phyloP scores from a whole-genome alignment of 2,797 vertebrate genomes.

The Fistularia tabacaria region DNA sequence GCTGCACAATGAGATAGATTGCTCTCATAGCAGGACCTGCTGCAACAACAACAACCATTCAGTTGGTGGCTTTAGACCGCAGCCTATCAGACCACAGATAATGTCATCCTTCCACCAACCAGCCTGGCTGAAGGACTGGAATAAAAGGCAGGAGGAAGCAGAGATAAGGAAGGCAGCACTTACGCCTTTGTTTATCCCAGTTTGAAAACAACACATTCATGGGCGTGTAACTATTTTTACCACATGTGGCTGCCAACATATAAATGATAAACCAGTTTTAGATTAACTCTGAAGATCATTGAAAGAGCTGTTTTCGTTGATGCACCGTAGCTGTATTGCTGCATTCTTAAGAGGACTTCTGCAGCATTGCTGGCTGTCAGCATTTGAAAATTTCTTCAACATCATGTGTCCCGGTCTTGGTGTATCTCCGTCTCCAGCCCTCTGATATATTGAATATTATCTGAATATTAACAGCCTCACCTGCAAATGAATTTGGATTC shows the following conservation, averaged over 20 bases:
- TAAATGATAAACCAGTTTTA: no score
- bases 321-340: no score
- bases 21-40: conserved; percentile 40
- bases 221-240: conserved; percentile 34
- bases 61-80: conserved; percentile 53
- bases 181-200: conserved; percentile 65
- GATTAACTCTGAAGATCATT: background rate
- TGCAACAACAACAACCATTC: conserved; percentile 62
- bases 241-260: conserved; percentile 33
- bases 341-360: no score
- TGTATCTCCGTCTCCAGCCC: no score
- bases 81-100: conserved; percentile 64
- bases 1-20: conserved; percentile 1
- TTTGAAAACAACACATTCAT: conserved; percentile 52
- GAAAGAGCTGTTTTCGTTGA: no score
- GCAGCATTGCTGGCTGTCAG: no score
- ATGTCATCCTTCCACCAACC: conserved; percentile 61
- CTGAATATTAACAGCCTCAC: no score
- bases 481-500: no score
- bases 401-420: no score
- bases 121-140: conserved; percentile 31
- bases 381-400: no score
- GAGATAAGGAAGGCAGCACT: conserved; percentile 59
- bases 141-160: conserved; percentile 48
- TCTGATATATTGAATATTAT: no score